These are phyloP conservation scores for Hylia prasina DNA, from an alignment of 2,113 vertebrate species.

Conservation along the genomic window DNA sequence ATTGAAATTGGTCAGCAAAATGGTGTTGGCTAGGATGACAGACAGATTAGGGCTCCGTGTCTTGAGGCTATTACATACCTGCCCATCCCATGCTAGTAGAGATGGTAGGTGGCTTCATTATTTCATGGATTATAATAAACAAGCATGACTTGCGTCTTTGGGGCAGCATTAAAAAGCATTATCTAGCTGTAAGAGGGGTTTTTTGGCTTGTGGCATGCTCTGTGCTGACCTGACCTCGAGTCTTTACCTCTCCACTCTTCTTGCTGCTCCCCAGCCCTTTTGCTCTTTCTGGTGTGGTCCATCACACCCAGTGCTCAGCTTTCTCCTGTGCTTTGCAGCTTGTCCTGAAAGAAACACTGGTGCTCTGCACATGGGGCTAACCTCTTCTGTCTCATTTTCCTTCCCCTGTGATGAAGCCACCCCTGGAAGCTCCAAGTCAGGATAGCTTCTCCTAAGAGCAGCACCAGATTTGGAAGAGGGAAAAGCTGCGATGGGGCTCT, in stretches of 20 bases:
- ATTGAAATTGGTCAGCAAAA: slow-evolving; percentile 24
- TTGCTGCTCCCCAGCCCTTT: not conserved
- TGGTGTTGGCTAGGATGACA: not conserved
- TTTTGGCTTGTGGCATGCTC: not conserved
- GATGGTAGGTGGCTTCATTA: not conserved
- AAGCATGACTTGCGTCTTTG: not conserved
- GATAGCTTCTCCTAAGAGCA: not conserved
- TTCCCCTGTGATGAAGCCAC: not conserved
- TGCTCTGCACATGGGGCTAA: not conserved
- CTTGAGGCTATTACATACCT: not conserved
- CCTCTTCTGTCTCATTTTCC: not conserved
- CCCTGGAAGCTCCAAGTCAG: not conserved
- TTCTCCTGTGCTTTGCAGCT: not conserved
- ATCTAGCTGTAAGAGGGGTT: not conserved
- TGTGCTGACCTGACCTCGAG: not conserved
- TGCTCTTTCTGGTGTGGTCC: not conserved
- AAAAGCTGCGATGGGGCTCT: not conserved
- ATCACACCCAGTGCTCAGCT: not conserved
- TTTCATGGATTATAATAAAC: not conserved
- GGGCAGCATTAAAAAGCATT: not conserved
- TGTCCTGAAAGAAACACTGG: not conserved
- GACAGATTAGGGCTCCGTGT: not conserved
- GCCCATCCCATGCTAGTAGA: not conserved
- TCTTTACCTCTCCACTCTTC: not conserved
- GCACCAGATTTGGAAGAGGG: not conserved